Percentiles rank a stretch among this genome's conserved stretches.
phyloP scores from a whole-genome alignment of 2,888 invertebrate genomes.

The Ernsta delagoae region DNA sequence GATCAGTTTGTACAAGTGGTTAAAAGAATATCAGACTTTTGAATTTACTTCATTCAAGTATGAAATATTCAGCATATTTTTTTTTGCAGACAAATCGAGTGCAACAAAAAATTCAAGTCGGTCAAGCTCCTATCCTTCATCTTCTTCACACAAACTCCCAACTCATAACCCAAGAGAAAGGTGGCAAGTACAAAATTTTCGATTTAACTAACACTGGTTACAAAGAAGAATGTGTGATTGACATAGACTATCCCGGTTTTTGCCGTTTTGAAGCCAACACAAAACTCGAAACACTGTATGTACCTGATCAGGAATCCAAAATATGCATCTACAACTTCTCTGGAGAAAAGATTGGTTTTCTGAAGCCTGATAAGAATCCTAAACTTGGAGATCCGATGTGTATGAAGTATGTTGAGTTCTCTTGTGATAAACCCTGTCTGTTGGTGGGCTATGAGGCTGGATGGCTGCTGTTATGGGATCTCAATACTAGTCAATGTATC shows the following conservation, averaged over 20 bases:
- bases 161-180: conserved; percentile 90
- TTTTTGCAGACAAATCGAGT: conserved; percentile 88
- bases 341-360: conserved; percentile 68
- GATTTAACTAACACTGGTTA: conserved; percentile 86
- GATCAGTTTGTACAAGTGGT: background rate
- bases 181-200: conserved; percentile 88
- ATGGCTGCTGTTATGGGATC: conserved; percentile 89
- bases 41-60: background rate
- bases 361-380: conserved; percentile 63
- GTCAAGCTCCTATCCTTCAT: conserved; percentile 86
- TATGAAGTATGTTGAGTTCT: conserved; percentile 79
- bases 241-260: conserved; percentile 88
- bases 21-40: background rate
- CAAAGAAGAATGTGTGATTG: conserved; percentile 80
- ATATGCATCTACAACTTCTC: conserved; percentile 80
- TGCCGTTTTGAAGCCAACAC: conserved; percentile 87
- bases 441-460: conserved; percentile 91
- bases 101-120: conserved; percentile 87
- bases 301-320: conserved; percentile 86
- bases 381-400: conserved; percentile 88
- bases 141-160: conserved; percentile 85
- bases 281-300: conserved; percentile 86
- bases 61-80: background rate
- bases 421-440: conserved; percentile 80
- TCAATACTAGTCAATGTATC: conserved; percentile 84